These are phyloP conservation scores for Pipra filicauda DNA, from an alignment of 2,113 vertebrate species.

Conservation along the genomic window DNA sequence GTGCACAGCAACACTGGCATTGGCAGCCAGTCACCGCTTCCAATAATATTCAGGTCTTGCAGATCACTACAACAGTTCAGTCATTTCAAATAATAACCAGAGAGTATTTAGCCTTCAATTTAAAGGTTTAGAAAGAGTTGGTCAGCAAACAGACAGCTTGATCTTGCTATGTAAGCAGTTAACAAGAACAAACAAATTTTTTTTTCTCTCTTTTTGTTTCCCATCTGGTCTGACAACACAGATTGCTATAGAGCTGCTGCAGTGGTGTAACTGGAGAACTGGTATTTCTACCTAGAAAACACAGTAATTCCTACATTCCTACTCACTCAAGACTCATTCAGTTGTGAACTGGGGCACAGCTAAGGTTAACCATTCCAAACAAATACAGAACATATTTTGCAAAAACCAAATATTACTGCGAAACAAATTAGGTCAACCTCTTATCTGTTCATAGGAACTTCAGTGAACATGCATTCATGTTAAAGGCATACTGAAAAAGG, in stretches of 20 bases:
- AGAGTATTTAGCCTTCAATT: not conserved
- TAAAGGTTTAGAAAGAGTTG: not conserved
- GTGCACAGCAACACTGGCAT: not conserved
- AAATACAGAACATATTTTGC: not conserved
- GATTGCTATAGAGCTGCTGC: not conserved
- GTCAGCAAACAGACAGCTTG: not conserved
- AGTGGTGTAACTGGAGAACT: not conserved
- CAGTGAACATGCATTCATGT: not conserved
- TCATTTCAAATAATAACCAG: not conserved
- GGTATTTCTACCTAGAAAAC: not conserved
- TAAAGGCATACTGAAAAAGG: not conserved
- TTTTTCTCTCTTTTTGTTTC: not conserved
- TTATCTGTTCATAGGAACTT: not conserved
- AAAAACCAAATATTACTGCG: not conserved
- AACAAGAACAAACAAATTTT: not conserved
- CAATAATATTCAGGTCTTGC: not conserved
- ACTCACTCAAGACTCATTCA: not conserved
- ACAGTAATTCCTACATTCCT: not conserved
- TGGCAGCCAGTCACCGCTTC: slow-evolving; percentile 29
- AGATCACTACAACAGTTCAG: not conserved
- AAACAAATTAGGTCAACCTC: not conserved
- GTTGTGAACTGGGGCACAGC: not conserved
- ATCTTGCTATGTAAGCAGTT: not conserved
- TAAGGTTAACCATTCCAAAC: not conserved
- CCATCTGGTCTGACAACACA: not conserved